These are phyloP conservation scores for Brevimyrus niger DNA, from an alignment of 2,113 vertebrate genomes.

Conservation along the genomic window DNA sequence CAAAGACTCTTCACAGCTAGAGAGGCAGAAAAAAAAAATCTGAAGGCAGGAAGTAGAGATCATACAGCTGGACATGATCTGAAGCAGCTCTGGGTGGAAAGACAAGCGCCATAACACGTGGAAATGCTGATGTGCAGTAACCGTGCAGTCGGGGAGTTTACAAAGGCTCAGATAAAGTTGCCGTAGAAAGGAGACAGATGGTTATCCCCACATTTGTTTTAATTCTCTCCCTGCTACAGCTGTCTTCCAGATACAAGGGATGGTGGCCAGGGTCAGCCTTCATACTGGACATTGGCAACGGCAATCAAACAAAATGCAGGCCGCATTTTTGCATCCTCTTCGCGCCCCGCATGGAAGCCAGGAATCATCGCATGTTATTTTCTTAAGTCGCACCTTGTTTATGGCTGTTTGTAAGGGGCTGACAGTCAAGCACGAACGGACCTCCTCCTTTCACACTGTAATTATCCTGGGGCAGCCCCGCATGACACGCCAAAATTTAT, in stretches of 20 bases:
- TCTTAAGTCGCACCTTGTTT: background rate
- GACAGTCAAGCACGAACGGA: background rate
- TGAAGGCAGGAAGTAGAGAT: background rate
- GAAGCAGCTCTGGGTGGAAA: background rate
- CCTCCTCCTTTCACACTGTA: background rate
- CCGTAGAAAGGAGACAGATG: background rate
- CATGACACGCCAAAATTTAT: background rate
- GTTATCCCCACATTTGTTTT: background rate
- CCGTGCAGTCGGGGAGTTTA: background rate
- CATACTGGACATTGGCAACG: background rate
- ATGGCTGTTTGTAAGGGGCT: background rate
- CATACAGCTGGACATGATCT: background rate
- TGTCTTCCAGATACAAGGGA: background rate
- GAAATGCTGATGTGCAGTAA: background rate
- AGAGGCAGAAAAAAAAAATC: background rate
- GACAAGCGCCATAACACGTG: background rate
- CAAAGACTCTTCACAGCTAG: background rate
- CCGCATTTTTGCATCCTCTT: background rate
- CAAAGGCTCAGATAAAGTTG: background rate
- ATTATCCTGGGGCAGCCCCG: background rate
- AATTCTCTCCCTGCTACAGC: background rate
- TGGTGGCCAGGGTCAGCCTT: background rate
- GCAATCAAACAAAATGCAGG: background rate
- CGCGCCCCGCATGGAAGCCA: background rate
- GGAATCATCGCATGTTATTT: background rate